Base-by-base conservation (phyloP, 2,888 invertebrate genomes). In the Trimorus sp. region DNA sequence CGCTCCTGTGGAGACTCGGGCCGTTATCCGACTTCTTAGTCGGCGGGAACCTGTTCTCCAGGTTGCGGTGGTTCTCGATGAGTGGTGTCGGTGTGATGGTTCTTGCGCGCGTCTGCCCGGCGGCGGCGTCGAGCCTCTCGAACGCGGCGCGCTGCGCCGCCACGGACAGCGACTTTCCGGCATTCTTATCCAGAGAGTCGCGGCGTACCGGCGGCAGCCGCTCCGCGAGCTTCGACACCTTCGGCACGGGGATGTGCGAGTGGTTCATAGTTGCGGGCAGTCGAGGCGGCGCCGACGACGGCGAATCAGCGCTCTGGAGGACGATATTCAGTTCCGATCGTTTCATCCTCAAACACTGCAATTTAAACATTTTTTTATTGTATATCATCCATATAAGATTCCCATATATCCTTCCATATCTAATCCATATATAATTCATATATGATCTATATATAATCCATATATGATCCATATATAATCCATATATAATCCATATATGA, bases 171-270 rank as follows among this genome's bases (percentile, higher is more conserved):
- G 87, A 84, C 58, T 88, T 87, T 56, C 79, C 83, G 42, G 85
- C 82, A 9, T 86, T 84, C 66, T 86, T 89, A 38, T 89, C 89
- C 69, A 87, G 84, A 66, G 88, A 87, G 16, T 87, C 87, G 53
- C 86, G 76, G 1, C 87, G 84, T 1, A 85, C 82, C 48, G 87
- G 86, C 7, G 89, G 85, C 59, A 85, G 86, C 79, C 83, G 84
- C 60, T 90, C 90, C 69, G 86, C 85, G 0, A 86, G 82, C 79
- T 89, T 89, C 15, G 85, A 76, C 38, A 87, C 85, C 84, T 88
- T 89, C 37, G 91, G 89, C 58, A 91, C 85, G 12, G 91, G 91
- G 87, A 91, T 91, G 86, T 91, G 90, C 60, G 91, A 91, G 83
- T n/a, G n/a, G n/a, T 90, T 87, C 76, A 83, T 75, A 82, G 85